A percentile compares a stretch with the other conserved stretches of the same genome.
phyloP scores from a whole-genome alignment of 2,797 vertebrate species.

The Lithobates pipiens region DNA sequence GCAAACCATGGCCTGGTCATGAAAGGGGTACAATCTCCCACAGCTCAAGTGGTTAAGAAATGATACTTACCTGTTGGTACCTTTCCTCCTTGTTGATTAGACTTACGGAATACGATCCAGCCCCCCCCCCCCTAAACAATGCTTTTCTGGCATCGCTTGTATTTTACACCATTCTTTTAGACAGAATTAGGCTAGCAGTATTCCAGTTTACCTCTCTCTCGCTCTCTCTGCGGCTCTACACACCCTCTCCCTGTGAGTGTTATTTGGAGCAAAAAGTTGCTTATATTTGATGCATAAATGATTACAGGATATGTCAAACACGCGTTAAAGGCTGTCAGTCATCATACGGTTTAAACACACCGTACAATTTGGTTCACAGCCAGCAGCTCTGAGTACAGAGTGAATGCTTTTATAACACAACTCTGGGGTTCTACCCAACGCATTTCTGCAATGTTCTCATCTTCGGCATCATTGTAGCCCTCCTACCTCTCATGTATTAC shows the following conservation, averaged over 20 bases:
- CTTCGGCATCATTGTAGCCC: constrained; percentile 4
- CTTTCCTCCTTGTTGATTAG: no score
- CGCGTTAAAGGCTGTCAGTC: constrained; percentile 19
- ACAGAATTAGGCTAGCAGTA: neutral
- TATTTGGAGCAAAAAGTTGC: constrained; percentile 45
- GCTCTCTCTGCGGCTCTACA: neutral
- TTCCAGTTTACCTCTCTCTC: neutral
- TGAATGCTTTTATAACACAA: constrained; percentile 19
- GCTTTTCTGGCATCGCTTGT: neutral
- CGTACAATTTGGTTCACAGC: constrained; percentile 47
- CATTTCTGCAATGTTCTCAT: neutral
- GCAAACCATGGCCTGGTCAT: no score
- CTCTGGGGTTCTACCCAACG: constrained; percentile 12
- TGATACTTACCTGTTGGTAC: no score
- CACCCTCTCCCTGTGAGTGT: neutral
- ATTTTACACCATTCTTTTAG: neutral
- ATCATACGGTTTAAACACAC: constrained; percentile 39
- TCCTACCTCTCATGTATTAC: neutral
- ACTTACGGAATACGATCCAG: no score
- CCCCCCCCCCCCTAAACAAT: no score
- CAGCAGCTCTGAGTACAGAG: constrained; percentile 4
- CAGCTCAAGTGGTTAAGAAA: no score
- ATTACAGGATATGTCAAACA: constrained; percentile 43
- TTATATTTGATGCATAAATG: constrained; percentile 48
- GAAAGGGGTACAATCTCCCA: no score